Evolutionary conservation across 2,888 invertebrate species (phyloP).

Genomic region (Polylopha cassiicola): DNA sequence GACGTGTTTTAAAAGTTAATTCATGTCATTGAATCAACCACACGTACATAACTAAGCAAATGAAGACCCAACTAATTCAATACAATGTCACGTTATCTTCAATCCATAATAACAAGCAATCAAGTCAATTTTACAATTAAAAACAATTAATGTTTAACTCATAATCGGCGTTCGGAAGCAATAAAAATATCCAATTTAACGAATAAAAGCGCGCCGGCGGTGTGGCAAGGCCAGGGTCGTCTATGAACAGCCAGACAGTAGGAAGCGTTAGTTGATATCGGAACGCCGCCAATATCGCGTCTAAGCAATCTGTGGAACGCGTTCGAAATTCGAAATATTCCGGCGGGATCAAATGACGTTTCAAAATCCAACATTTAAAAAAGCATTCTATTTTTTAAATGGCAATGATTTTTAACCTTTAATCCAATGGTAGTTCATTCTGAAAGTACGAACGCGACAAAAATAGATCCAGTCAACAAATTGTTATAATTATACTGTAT

Average conservation of each 20-base stretch:
- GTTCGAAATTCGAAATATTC: conserved; percentile 12
- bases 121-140: conserved; percentile 1
- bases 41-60: too few relatives aligned
- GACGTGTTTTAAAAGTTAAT: too few relatives aligned
- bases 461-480: conserved; percentile 19
- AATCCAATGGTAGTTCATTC: conserved; percentile 16
- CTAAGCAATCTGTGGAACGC: conserved; percentile 13
- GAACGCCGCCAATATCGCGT: conserved; percentile 13
- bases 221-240: conserved; percentile 22
- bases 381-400: conserved; percentile 2
- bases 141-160: conserved; percentile 15
- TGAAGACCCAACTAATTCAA: too few relatives aligned
- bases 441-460: conserved; percentile 17
- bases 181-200: conserved; percentile 21
- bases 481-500: conserved; percentile 23
- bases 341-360: too few relatives aligned
- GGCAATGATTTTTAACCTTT: background rate
- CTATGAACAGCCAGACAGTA: conserved; percentile 1
- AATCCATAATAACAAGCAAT: background rate
- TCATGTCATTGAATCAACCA: too few relatives aligned
- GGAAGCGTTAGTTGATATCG: conserved; percentile 17
- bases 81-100: too few relatives aligned
- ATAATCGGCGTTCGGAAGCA: conserved; percentile 18
- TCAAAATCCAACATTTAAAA: too few relatives aligned
- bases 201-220: conserved; percentile 14